These are phyloP conservation scores for Elgonia sp. DNA, from an alignment of 2,888 invertebrate genomes.

Conservation along the genomic window DNA sequence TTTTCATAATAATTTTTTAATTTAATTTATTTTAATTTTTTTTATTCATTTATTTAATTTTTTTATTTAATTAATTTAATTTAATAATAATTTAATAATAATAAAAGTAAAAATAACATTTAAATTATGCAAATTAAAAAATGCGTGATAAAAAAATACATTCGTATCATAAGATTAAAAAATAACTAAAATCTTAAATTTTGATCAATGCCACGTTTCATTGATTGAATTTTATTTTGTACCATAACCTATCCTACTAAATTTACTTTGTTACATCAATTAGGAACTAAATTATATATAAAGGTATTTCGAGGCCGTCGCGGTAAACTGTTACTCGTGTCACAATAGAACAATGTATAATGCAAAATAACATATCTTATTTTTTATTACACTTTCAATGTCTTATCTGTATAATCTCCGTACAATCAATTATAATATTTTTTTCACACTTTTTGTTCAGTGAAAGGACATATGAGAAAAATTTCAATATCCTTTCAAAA, in stretches of 20 bases:
- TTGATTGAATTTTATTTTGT: background rate
- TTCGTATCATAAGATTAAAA: background rate
- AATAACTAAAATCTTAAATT: background rate
- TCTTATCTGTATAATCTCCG: background rate
- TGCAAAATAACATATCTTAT: background rate
- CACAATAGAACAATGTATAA: background rate
- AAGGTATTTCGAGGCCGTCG: background rate
- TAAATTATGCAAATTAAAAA: no score
- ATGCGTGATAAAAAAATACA: background rate
- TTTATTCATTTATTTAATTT: no score
- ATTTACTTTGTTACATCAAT: constrained; percentile 21
- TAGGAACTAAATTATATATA: background rate
- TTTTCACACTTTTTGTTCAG: no score
- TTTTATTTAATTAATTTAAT: no score
- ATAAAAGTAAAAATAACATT: no score
- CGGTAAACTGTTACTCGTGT: no score
- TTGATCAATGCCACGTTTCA: constrained; percentile 25
- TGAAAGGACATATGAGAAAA: no score
- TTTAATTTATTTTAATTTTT: no score
- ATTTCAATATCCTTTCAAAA: no score
- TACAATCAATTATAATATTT: no score
- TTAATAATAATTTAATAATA: no score
- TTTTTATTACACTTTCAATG: background rate
- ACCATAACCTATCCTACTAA: constrained; percentile 28
- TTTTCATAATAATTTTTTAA: no score